Evolutionary conservation across 1,140 invertebrate genomes (phyloP).

Genomic region (Magallana angulata): DNA sequence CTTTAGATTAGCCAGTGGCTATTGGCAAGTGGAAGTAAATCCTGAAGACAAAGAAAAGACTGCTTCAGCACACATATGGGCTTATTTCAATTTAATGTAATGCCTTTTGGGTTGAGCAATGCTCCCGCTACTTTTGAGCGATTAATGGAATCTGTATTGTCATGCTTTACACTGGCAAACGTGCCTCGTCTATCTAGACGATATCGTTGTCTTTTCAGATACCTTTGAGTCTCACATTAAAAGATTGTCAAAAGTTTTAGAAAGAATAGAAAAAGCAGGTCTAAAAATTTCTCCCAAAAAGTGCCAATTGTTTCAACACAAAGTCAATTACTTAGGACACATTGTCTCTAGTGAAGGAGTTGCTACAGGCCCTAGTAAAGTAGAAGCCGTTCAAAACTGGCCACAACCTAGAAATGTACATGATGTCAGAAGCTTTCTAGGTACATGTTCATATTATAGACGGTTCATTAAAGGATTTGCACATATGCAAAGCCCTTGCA

Average conservation of each 20-base stretch:
- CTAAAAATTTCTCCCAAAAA: slow-evolving; percentile 50
- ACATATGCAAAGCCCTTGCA: slow-evolving; percentile 18
- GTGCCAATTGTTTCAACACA: background rate
- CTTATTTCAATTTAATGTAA: slow-evolving; percentile 20
- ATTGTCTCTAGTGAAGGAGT: slow-evolving; percentile 37
- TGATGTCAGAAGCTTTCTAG: slow-evolving; percentile 39
- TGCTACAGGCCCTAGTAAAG: slow-evolving; percentile 43
- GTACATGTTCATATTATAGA: slow-evolving; percentile 38
- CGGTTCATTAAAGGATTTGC: slow-evolving; percentile 39
- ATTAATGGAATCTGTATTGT: slow-evolving; percentile 40
- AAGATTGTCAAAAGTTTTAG: slow-evolving; percentile 52
- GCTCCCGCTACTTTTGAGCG: slow-evolving; percentile 27
- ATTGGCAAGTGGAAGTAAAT: slow-evolving; percentile 38
- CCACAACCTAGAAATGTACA: slow-evolving; percentile 21
- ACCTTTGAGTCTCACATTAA: slow-evolving; percentile 56
- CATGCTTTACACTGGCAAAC: slow-evolving; percentile 28
- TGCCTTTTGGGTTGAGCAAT: slow-evolving; percentile 34
- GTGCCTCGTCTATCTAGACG: slow-evolving; percentile 56
- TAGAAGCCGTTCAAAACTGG: slow-evolving; percentile 43
- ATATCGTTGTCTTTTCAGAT: slow-evolving; percentile 54
- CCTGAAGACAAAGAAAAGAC: slow-evolving; percentile 39
- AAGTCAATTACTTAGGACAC: slow-evolving; percentile 40
- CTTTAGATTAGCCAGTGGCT: slow-evolving; percentile 26
- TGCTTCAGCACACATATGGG: slow-evolving; percentile 17
- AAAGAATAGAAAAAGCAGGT: slow-evolving; percentile 42